These are phyloP conservation scores for Drosophila neoperkinsi DNA, from an alignment of 2,888 invertebrate genomes.

Conservation along the genomic window DNA sequence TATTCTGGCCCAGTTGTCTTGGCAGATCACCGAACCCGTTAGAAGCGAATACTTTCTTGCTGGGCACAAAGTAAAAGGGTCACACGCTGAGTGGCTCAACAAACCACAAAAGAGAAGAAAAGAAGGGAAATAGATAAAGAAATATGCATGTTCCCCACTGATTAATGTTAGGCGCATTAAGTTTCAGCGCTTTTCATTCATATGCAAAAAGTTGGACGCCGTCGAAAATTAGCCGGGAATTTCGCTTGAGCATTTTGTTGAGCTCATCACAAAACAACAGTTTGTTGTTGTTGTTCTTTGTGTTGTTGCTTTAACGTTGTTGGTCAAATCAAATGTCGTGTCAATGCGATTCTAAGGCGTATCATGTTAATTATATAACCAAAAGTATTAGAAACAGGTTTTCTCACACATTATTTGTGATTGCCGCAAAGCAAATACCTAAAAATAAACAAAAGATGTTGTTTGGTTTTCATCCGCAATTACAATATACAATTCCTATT, in stretches of 20 bases:
- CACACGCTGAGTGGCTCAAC: conserved; percentile 7
- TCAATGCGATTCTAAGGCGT: conserved; percentile 41
- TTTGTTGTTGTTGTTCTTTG: conserved; percentile 18
- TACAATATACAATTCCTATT: neutral
- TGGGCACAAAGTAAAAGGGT: conserved; percentile 1
- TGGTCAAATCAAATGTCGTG: conserved; percentile 39
- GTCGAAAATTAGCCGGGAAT: conserved; percentile 24
- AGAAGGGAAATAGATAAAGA: neutral
- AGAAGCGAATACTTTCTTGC: neutral
- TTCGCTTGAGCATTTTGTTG: conserved; percentile 45
- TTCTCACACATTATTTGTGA: neutral
- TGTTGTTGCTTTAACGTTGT: conserved; percentile 3
- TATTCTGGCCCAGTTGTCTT: neutral
- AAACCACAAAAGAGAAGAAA: neutral
- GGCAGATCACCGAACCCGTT: neutral
- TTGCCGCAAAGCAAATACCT: neutral
- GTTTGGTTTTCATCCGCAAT: neutral
- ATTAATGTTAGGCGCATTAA: conserved; percentile 67
- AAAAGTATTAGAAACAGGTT: conserved; percentile 49
- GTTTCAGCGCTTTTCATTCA: conserved; percentile 73
- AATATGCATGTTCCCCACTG: conserved; percentile 45
- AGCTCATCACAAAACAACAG: conserved; percentile 51
- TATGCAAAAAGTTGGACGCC: conserved; percentile 62
- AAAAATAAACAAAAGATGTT: conserved; percentile 20
- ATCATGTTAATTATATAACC: conserved; percentile 43